These are phyloP conservation scores for Macropus fuliginosus DNA, from an alignment of 2,797 vertebrate species.

Conservation along the genomic window DNA sequence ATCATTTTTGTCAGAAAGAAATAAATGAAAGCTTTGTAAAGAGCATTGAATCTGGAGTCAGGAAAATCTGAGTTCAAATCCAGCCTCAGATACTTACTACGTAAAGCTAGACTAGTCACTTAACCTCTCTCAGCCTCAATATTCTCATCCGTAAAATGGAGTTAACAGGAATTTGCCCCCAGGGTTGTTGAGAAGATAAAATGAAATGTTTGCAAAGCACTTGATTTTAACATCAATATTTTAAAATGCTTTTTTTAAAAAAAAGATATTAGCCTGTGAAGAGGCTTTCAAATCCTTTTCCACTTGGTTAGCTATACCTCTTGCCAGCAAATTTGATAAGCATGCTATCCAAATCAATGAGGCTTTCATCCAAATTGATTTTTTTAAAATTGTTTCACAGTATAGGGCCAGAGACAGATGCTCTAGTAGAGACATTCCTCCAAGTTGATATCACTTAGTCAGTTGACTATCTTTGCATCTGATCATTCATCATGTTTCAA, in stretches of 20 bases:
- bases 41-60: neutral
- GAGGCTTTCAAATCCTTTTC: no score
- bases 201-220: neutral
- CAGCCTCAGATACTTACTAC: neutral
- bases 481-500: neutral
- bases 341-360: neutral
- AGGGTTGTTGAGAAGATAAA: neutral
- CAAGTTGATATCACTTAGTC: neutral
- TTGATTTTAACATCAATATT: neutral
- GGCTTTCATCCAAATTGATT: neutral
- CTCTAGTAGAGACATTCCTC: neutral
- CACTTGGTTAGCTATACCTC: no score
- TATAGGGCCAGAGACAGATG: neutral
- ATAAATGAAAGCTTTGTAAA: neutral
- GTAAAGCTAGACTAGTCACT: neutral
- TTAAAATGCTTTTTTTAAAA: neutral
- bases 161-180: neutral
- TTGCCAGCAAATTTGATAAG: neutral
- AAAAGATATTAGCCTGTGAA: neutral
- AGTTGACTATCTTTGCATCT: neutral
- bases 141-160: neutral
- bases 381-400: neutral
- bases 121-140: neutral
- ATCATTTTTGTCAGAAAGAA: neutral
- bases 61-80: neutral